A percentile compares a stretch with the other conserved stretches of the same genome.
phyloP scores from a whole-genome alignment of 2,113 vertebrate species.

The Thymallus thymallus region DNA sequence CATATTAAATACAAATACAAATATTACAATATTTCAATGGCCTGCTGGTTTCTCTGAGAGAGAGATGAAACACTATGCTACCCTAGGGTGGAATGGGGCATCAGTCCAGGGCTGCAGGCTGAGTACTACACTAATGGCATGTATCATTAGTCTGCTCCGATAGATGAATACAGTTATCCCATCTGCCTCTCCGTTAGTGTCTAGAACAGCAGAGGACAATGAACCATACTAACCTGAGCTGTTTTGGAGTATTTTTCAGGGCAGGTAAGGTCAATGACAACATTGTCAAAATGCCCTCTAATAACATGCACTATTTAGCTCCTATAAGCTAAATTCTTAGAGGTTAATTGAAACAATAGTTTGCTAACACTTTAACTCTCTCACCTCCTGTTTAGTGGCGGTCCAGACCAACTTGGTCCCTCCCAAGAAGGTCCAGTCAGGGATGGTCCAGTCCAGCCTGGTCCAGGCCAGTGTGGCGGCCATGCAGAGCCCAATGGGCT shows the following conservation, averaged over 20 bases:
- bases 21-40: not conserved
- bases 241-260: too few species aligned
- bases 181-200: slow-evolving; percentile 15
- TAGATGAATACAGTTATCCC: not conserved
- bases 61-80: not conserved
- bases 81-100: not conserved
- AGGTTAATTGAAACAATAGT: not conserved
- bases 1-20: not conserved
- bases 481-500: slow-evolving; percentile 76
- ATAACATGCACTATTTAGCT: not conserved
- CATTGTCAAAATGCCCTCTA: too few species aligned
- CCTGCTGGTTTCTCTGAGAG: not conserved
- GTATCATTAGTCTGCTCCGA: slow-evolving; percentile 21
- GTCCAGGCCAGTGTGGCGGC: slow-evolving; percentile 73
- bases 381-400: slow-evolving; percentile 75
- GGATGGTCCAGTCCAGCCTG: slow-evolving; percentile 67
- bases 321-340: not conserved
- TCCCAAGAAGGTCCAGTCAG: slow-evolving; percentile 71
- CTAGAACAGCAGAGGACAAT: not conserved
- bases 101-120: not conserved
- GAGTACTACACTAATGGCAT: slow-evolving; percentile 30
- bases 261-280: too few species aligned
- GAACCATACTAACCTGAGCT: not conserved
- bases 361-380: not conserved
- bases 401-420: slow-evolving; percentile 80